A percentile compares a stretch with the other conserved stretches of the same genome.
phyloP scores from a whole-genome alignment of 2,888 invertebrate genomes.

The Lasius fuliginosus region DNA sequence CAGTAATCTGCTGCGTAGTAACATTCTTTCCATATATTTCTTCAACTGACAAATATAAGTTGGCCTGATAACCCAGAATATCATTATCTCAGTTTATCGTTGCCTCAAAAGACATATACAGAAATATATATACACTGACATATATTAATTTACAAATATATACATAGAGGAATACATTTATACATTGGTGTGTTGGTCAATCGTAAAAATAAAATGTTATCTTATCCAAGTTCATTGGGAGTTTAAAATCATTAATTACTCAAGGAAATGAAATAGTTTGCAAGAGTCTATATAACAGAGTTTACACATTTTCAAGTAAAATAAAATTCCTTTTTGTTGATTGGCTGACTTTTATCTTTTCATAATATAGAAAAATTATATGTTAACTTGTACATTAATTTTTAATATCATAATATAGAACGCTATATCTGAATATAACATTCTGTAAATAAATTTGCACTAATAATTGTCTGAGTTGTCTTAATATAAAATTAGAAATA shows the following conservation, averaged over 20 bases:
- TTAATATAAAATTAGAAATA: background rate
- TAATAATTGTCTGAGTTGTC: background rate
- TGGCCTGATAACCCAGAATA: constrained; percentile 60
- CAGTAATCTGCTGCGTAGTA: constrained; percentile 35
- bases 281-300: background rate
- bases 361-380: background rate
- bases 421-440: background rate
- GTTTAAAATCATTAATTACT: background rate
- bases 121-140: constrained; percentile 14
- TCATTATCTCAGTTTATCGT: constrained; percentile 58
- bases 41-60: constrained; percentile 26
- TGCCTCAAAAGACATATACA: background rate
- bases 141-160: background rate
- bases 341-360: background rate
- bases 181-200: background rate
- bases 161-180: background rate
- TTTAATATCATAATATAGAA: background rate
- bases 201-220: constrained; percentile 11
- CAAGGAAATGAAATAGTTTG: background rate
- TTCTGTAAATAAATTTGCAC: background rate
- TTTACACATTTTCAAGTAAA: background rate
- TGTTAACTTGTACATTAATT: background rate
- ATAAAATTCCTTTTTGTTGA: background rate
- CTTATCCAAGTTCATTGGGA: background rate
- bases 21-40: constrained; percentile 6